These are phyloP conservation scores for Hydropsyche tenuis DNA, from an alignment of 1,140 invertebrate genomes.

Conservation along the genomic window DNA sequence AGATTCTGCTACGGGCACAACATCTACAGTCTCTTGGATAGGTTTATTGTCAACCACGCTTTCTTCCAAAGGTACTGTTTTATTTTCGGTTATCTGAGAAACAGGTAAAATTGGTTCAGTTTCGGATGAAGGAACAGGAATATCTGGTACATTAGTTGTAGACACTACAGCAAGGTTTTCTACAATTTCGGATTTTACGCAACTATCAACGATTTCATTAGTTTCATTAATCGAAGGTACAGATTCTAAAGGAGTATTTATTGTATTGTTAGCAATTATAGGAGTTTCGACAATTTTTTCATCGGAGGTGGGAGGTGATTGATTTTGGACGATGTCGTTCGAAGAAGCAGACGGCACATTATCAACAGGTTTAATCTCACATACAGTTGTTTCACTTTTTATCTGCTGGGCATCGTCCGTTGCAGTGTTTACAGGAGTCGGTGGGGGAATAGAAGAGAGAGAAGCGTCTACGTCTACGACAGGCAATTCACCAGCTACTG, in stretches of 20 bases:
- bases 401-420: constrained; percentile 51
- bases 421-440: constrained; percentile 47
- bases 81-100: constrained; percentile 32
- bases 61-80: background rate
- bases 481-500: constrained; percentile 42
- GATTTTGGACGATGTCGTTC: constrained; percentile 45
- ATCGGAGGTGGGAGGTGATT: constrained; percentile 28
- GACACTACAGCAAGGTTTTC: constrained; percentile 50
- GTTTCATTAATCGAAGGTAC: constrained; percentile 1
- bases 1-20: constrained; percentile 12
- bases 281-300: constrained; percentile 19
- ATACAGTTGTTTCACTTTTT: constrained; percentile 40
- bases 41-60: constrained; percentile 9
- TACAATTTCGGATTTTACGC: constrained; percentile 20
- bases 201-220: constrained; percentile 16
- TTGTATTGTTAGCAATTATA: constrained; percentile 12
- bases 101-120: background rate
- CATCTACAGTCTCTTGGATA: background rate
- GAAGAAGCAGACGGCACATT: constrained; percentile 48
- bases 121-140: constrained; percentile 8
- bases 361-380: constrained; percentile 45
- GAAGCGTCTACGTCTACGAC: constrained; percentile 46
- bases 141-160: constrained; percentile 29
- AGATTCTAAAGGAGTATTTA: constrained; percentile 40
- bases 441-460: constrained; percentile 50